These are phyloP conservation scores for Drosophila repletoides DNA, from an alignment of 1,140 invertebrate species.

Conservation along the genomic window DNA sequence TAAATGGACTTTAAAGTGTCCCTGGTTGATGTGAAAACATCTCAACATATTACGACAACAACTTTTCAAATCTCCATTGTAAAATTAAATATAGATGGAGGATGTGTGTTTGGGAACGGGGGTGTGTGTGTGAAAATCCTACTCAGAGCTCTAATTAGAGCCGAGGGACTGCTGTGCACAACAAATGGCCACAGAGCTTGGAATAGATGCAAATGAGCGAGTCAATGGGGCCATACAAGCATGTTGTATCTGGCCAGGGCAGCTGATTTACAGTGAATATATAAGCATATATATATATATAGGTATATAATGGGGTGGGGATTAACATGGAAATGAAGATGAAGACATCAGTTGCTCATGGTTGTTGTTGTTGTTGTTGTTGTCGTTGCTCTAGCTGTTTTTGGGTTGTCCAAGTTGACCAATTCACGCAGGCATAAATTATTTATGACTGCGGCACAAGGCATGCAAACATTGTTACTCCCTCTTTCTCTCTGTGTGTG, in stretches of 20 bases:
- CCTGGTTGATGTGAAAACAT: constrained; percentile 18
- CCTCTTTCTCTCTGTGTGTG: neutral
- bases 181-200: constrained; percentile 52
- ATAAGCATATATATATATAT: constrained; percentile 20
- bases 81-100: constrained; percentile 26
- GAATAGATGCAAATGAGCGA: constrained; percentile 39
- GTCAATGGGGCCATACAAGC: constrained; percentile 51
- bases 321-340: constrained; percentile 77
- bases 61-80: constrained; percentile 29
- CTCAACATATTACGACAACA: constrained; percentile 10
- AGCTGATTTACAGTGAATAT: constrained; percentile 59
- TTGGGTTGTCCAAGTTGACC: constrained; percentile 58
- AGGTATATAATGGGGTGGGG: neutral
- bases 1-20: constrained; percentile 21
- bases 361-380: too few relatives aligned
- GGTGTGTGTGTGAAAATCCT: constrained; percentile 13
- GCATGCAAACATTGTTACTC: constrained; percentile 38
- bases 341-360: constrained; percentile 45
- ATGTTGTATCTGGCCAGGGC: constrained; percentile 44
- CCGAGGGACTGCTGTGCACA: constrained; percentile 32
- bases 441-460: constrained; percentile 70
- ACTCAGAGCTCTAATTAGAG: constrained; percentile 33
- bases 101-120: neutral
- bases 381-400: too few relatives aligned
- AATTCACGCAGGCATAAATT: constrained; percentile 76